Evolutionary conservation across 1,140 invertebrate species (phyloP), one percentile per base, ranked within the genome.

Genomic region (Uloborus diversus): DNA sequence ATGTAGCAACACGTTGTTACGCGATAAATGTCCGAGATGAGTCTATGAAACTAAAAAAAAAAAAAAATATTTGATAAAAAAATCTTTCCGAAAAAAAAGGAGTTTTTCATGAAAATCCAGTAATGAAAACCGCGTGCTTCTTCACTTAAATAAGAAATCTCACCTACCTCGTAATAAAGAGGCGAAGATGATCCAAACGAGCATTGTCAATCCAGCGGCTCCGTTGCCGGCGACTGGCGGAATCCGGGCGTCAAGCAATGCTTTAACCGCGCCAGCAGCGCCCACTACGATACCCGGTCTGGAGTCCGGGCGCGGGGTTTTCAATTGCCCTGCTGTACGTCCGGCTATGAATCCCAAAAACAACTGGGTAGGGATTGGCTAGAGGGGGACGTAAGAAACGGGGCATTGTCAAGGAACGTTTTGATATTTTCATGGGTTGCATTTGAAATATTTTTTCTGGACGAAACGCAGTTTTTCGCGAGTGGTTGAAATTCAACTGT

Each of bases 121-220:
- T 42, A 17, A 17, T 42, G 17, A 42, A 7, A 42, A 9, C 37
- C 37, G 37, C 7, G 17, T 42, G 37, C 7, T 42, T 7, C 17
- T 7, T 42, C 37, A 42, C 7, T 9, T 17, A 42, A 42, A 42
- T 7, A 42, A 17, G 37, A 42, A 42, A 9, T 42, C 17, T 42
- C 17, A 20, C 62, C 57, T 78, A 78, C 73, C 73, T 65, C 73
- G 23, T 27, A 66, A 47, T 47, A 78, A 66, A 42, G 47, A 65
- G 30, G 57, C 20, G 62, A 78, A 42, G 30, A 78, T 25, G 73
- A 66, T 78, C 73, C 73, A 78, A 37, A 28, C 30, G 49, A 78
- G 73, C 73, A 78, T 78, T 49, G 62, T 66, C 49, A 66, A 78
- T 66, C 61, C 73, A 51, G 73, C 61, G 32, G 73, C 51, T 78